phyloP scores from a whole-genome alignment of 2,113 vertebrate species.

The Phyllostomus discolor region DNA sequence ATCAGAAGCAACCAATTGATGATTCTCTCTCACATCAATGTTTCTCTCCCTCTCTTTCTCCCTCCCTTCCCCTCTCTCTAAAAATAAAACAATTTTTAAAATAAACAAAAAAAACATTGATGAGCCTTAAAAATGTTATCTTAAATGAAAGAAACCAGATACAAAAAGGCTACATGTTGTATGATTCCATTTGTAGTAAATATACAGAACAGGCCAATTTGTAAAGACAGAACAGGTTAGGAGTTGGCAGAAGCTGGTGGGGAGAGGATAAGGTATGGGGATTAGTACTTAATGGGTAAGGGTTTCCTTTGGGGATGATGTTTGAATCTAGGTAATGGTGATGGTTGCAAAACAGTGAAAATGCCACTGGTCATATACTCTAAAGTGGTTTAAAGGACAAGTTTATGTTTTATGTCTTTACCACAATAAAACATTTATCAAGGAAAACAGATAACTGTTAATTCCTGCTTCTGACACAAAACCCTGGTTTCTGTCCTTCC shows the following conservation, averaged over 20 bases:
- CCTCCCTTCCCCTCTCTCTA: too few relatives aligned
- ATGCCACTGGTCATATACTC: not conserved
- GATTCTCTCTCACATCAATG: too few relatives aligned
- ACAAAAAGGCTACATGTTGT: not conserved
- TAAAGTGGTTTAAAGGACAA: not conserved
- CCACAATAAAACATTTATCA: not conserved
- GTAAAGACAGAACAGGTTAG: not conserved
- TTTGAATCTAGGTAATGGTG: not conserved
- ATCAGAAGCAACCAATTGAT: too few relatives aligned
- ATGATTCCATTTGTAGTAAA: not conserved
- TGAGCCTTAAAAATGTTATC: not conserved
- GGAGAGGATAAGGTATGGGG: not conserved
- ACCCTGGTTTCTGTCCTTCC: not conserved
- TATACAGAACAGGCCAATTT: not conserved
- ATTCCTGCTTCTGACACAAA: not conserved
- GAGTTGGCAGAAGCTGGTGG: not conserved
- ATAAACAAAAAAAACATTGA: too few relatives aligned
- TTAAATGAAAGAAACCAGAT: not conserved
- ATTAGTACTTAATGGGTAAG: not conserved
- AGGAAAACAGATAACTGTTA: not conserved
- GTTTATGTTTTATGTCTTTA: not conserved
- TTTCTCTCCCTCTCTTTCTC: too few relatives aligned
- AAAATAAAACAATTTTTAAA: too few relatives aligned
- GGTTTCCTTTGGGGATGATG: not conserved
- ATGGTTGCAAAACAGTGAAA: not conserved